phyloP scores from a whole-genome alignment of 2,888 invertebrate genomes.

The Colostygia pectinataria region DNA sequence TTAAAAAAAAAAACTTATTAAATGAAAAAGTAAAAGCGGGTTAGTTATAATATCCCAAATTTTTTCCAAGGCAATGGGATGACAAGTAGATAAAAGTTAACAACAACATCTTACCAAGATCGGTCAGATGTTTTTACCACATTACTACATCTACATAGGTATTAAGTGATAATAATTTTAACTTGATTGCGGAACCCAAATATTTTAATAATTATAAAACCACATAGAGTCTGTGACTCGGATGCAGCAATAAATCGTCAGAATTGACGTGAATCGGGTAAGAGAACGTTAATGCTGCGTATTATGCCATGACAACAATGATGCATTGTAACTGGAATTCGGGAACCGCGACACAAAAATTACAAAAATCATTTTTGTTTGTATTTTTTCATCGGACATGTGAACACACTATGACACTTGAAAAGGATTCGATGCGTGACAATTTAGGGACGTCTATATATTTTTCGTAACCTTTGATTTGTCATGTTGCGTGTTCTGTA shows the following conservation, averaged over 20 bases:
- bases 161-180: no score
- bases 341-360: constrained; percentile 61
- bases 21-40: no score
- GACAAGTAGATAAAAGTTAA: no score
- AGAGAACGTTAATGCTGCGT: constrained; percentile 77
- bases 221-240: constrained; percentile 55
- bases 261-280: constrained; percentile 78
- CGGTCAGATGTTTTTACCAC: no score
- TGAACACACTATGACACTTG: constrained; percentile 48
- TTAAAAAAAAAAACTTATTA: no score
- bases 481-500: constrained; percentile 7
- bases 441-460: constrained; percentile 21
- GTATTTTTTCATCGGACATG: constrained; percentile 50
- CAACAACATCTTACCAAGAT: no score
- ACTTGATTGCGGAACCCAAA: constrained; percentile 7
- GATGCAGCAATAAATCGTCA: constrained; percentile 78
- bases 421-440: constrained; percentile 46
- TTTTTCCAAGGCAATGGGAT: no score
- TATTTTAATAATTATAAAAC: constrained; percentile 57
- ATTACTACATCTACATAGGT: no score
- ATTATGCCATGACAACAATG: constrained; percentile 77
- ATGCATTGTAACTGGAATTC: constrained; percentile 72
- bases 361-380: constrained; percentile 60
- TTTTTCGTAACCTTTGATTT: constrained; percentile 9
- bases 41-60: no score